Evolutionary conservation across 2,113 vertebrate species (phyloP).

Genomic region (Pollachius pollachius): DNA sequence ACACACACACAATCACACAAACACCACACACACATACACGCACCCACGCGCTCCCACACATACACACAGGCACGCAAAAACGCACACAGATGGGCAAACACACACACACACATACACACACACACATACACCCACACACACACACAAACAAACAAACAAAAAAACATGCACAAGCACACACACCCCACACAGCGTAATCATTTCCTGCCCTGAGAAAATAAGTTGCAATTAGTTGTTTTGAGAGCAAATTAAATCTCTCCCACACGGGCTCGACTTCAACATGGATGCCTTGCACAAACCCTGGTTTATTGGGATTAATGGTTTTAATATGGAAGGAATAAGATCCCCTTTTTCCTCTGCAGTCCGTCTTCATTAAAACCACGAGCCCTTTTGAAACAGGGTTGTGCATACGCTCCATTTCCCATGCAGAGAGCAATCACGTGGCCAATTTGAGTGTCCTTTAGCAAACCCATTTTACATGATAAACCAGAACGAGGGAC

Average conservation of each 20-base stretch:
- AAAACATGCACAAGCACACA: too few species aligned
- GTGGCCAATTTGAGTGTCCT: neutral
- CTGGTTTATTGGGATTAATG: slow-evolving; percentile 63
- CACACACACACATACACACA: too few species aligned
- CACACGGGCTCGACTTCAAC: slow-evolving; percentile 47
- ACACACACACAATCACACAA: too few species aligned
- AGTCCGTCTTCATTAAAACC: slow-evolving; percentile 51
- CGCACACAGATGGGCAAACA: too few species aligned
- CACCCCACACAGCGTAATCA: neutral
- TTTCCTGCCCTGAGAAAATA: slow-evolving; percentile 34
- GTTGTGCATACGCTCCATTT: slow-evolving; percentile 16
- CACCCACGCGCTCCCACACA: too few species aligned
- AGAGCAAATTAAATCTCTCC: slow-evolving; percentile 50
- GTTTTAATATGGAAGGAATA: slow-evolving; percentile 45
- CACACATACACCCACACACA: too few species aligned
- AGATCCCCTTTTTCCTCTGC: slow-evolving; percentile 12
- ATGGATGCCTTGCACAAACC: slow-evolving; percentile 29
- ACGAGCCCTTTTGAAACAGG: slow-evolving; percentile 34
- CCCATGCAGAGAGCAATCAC: slow-evolving; percentile 7
- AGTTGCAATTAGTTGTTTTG: slow-evolving; percentile 57
- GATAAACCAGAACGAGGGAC: neutral
- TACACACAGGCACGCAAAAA: too few species aligned
- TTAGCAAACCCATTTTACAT: neutral
- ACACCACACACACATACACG: too few species aligned
- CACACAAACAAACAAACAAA: too few species aligned